phyloP scores from a whole-genome alignment of 2,888 invertebrate species.

The Apoda limacodes region DNA sequence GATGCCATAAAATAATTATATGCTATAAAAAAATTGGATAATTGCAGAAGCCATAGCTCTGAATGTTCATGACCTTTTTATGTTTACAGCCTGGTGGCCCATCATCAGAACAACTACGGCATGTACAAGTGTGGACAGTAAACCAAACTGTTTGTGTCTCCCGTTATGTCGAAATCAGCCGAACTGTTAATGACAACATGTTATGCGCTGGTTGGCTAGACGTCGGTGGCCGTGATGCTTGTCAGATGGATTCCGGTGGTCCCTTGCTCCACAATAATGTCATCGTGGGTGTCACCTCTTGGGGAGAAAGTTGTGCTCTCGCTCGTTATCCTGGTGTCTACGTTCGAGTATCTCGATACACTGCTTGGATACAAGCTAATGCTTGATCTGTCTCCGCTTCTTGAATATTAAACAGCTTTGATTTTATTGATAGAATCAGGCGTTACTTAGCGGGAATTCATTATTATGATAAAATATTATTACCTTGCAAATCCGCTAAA shows the following conservation, averaged over 20 bases:
- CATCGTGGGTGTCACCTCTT: slow-evolving; percentile 37
- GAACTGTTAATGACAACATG: slow-evolving; percentile 28
- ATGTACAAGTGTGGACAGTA: too few species aligned
- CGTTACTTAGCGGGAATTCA: too few species aligned
- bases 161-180: slow-evolving; percentile 28
- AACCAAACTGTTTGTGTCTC: slow-evolving; percentile 33
- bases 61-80: too few species aligned
- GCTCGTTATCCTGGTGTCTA: slow-evolving; percentile 35
- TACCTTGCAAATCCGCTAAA: too few species aligned
- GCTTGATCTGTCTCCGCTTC: slow-evolving; percentile 23
- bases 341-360: slow-evolving; percentile 29
- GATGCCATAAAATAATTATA: too few species aligned
- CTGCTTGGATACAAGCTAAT: slow-evolving; percentile 32
- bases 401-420: too few species aligned
- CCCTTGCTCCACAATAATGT: slow-evolving; percentile 34
- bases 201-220: slow-evolving; percentile 33
- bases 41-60: too few species aligned
- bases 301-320: slow-evolving; percentile 27
- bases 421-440: too few species aligned
- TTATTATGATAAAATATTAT: too few species aligned
- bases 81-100: too few species aligned
- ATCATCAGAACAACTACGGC: too few species aligned
- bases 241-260: slow-evolving; percentile 41
- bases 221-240: slow-evolving; percentile 45
- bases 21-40: too few species aligned